Conservation (phyloP, 1,140 invertebrate genomes). For the Nasonia giraulti region DNA sequence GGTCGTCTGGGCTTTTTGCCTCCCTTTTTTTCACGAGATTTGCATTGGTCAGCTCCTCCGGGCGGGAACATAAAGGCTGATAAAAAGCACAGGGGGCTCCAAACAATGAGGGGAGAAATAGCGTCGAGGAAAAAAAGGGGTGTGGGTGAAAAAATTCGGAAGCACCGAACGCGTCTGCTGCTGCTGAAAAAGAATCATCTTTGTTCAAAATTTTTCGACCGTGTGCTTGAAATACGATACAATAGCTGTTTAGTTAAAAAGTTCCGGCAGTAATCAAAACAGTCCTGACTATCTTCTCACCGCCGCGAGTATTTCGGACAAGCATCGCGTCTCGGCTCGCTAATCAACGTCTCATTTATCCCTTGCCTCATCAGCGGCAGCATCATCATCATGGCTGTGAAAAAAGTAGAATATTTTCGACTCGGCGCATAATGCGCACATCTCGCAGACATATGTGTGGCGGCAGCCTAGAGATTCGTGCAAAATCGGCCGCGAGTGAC, state of each 20-base stretch:
- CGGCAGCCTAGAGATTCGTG: constrained; percentile 54
- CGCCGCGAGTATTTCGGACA: neutral
- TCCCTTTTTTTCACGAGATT: constrained; percentile 7
- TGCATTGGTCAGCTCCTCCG: constrained; percentile 28
- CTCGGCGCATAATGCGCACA: neutral
- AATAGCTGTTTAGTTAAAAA: too few relatives aligned
- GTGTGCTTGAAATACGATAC: too few relatives aligned
- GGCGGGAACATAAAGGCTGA: neutral
- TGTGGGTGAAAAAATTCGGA: neutral
- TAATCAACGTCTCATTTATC: constrained; percentile 29
- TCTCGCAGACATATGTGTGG: neutral
- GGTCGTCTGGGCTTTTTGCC: neutral
- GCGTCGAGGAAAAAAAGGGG: neutral
- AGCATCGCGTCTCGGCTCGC: neutral
- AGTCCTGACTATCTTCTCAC: too few relatives aligned
- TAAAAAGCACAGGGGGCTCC: neutral
- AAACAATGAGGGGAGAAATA: neutral
- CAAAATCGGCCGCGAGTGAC: constrained; percentile 64
- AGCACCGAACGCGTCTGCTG: neutral
- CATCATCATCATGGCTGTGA: neutral
- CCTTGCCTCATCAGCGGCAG: too few relatives aligned
- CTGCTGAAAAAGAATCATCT: neutral
- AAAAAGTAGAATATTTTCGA: constrained; percentile 28
- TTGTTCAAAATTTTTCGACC: too few relatives aligned
- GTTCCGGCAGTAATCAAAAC: too few relatives aligned